A percentile compares a stretch with the other conserved stretches of the same genome.
Evolutionary conservation across 2,888 invertebrate species (phyloP).

Genomic region (Mallateleia sp.): DNA sequence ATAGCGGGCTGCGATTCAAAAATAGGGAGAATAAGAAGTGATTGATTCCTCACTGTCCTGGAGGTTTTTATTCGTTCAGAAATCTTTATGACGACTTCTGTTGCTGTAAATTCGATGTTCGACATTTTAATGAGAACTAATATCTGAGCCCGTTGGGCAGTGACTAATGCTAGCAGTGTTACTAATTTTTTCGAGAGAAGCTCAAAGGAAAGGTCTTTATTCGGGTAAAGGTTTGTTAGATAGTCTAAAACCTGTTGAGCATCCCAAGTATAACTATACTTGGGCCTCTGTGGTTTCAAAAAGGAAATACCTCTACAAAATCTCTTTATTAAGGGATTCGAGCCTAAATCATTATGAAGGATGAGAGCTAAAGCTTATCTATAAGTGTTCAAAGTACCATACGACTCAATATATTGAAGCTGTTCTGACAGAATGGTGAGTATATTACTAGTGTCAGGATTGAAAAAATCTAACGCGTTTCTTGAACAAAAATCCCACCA

Average conservation of each 20-base stretch:
- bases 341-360: not conserved
- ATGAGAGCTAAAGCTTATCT: not conserved
- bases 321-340: not conserved
- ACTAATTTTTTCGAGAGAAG: not conserved
- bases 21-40: not conserved
- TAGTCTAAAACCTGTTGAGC: not conserved
- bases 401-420: not conserved
- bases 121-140: not conserved
- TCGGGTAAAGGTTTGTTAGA: not conserved
- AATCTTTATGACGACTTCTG: not conserved
- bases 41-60: not conserved
- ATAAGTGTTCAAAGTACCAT: not conserved
- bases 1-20: not conserved
- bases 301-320: not conserved
- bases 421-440: not conserved
- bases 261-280: conserved; percentile 10
- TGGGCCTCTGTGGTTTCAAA: not conserved
- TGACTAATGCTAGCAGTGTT: not conserved
- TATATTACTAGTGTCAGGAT: not conserved
- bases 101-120: not conserved
- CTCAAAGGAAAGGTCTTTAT: not conserved
- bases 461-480: not conserved
- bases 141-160: not conserved
- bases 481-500: too few relatives aligned
- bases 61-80: not conserved